These are phyloP conservation scores for Trichacis sp. DNA, from an alignment of 2,888 invertebrate genomes.

Conservation along the genomic window DNA sequence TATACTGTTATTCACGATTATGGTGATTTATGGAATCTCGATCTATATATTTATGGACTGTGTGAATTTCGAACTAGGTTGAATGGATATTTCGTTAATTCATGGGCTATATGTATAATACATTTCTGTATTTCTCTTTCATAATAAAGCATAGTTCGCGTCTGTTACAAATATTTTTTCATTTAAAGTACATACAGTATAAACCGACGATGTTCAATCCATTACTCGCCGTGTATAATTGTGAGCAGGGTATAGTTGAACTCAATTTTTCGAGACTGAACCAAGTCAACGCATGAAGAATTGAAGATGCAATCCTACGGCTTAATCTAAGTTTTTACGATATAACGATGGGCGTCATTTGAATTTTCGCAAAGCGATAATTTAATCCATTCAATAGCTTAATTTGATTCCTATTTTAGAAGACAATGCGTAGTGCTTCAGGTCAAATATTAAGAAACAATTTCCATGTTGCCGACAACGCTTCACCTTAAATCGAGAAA, in stretches of 20 bases:
- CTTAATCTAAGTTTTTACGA: neutral
- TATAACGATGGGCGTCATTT: neutral
- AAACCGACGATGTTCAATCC: too few relatives aligned
- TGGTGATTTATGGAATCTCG: neutral
- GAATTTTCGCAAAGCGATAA: neutral
- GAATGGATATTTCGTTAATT: neutral
- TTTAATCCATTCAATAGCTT: neutral
- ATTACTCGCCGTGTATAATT: neutral
- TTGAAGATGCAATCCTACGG: neutral
- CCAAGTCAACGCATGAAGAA: neutral
- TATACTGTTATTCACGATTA: neutral
- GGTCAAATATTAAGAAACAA: neutral
- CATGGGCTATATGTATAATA: neutral
- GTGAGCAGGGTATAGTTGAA: neutral
- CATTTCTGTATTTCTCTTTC: neutral
- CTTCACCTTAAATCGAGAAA: too few relatives aligned
- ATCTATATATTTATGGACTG: neutral
- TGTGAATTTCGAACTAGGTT: neutral
- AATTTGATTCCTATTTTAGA: neutral
- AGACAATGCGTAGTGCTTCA: neutral
- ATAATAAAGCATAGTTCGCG: too few relatives aligned
- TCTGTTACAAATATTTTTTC: too few relatives aligned
- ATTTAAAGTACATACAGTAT: too few relatives aligned
- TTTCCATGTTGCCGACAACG: neutral
- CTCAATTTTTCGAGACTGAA: neutral